A percentile compares a stretch with the other conserved stretches of the same genome.
Evolutionary conservation across 1,140 invertebrate species (phyloP).

Genomic region (Anastatus disparis): DNA sequence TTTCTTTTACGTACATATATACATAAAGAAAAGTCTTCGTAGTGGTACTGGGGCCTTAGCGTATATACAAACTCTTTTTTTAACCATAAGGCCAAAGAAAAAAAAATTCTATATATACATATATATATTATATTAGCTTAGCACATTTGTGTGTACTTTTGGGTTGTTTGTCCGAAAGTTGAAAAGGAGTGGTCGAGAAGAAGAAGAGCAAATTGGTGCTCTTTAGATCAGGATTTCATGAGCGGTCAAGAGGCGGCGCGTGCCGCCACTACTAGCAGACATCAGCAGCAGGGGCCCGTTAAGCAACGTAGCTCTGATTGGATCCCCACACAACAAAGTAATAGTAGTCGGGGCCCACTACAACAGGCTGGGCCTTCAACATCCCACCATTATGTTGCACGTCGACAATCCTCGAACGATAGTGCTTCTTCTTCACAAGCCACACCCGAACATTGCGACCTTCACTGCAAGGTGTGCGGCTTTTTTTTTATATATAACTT

Average conservation of each 20-base stretch:
- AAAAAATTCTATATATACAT: no score
- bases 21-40: no score
- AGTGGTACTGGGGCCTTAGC: no score
- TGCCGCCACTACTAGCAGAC: conserved; percentile 46
- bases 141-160: no score
- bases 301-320: conserved; percentile 50
- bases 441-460: conserved; percentile 60
- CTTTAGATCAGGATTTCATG: conserved; percentile 59
- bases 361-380: conserved; percentile 42
- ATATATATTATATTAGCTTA: no score
- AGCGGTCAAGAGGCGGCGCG: conserved; percentile 54
- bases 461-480: conserved; percentile 63
- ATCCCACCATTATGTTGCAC: conserved; percentile 46
- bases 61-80: no score
- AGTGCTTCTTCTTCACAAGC: conserved; percentile 51
- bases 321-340: conserved; percentile 34
- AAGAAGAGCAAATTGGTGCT: conserved; percentile 69
- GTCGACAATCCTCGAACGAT: conserved; percentile 53
- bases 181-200: conserved; percentile 65
- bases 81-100: no score
- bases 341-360: neutral
- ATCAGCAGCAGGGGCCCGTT: conserved; percentile 41
- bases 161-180: no score
- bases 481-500: no score
- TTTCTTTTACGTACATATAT: no score